Evolutionary conservation across 2,113 vertebrate genomes (phyloP).

Genomic region (Chionomys nivalis): DNA sequence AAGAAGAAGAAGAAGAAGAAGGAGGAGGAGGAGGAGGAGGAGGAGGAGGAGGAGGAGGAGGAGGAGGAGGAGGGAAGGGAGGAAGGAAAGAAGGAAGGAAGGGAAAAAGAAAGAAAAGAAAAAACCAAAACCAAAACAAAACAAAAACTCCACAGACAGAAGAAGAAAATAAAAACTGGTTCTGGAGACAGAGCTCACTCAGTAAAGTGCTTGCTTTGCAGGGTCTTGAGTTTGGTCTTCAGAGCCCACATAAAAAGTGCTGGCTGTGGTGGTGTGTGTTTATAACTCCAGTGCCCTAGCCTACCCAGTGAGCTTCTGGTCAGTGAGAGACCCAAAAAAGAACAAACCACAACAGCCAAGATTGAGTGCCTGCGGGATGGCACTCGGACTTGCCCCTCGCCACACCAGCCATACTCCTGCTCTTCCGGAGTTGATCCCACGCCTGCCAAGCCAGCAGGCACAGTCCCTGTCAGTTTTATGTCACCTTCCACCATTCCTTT

Average conservation of each 20-base stretch:
- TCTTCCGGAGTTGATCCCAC: not conserved
- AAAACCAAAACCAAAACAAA: too few relatives aligned
- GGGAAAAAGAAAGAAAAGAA: accelerated
- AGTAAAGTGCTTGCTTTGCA: not conserved
- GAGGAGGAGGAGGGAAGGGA: too few relatives aligned
- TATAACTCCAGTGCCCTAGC: not conserved
- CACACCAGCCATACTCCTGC: not conserved
- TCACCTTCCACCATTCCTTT: not conserved
- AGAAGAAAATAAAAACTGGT: not conserved
- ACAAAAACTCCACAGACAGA: not conserved
- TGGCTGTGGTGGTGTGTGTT: not conserved
- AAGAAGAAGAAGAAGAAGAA: too few relatives aligned
- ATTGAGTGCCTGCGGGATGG: not conserved
- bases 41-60: too few relatives aligned
- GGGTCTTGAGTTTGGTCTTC: not conserved
- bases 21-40: too few relatives aligned
- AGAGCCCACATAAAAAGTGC: not conserved
- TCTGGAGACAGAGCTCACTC: not conserved
- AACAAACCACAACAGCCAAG: not conserved
- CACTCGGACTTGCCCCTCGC: not conserved
- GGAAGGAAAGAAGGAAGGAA: too few relatives aligned
- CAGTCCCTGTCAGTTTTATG: not conserved
- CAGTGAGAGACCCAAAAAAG: not conserved
- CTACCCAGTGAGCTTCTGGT: not conserved
- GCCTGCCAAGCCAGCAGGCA: not conserved